Evolutionary conservation across 1,140 invertebrate species (phyloP).

Genomic region (Heliothis virescens): DNA sequence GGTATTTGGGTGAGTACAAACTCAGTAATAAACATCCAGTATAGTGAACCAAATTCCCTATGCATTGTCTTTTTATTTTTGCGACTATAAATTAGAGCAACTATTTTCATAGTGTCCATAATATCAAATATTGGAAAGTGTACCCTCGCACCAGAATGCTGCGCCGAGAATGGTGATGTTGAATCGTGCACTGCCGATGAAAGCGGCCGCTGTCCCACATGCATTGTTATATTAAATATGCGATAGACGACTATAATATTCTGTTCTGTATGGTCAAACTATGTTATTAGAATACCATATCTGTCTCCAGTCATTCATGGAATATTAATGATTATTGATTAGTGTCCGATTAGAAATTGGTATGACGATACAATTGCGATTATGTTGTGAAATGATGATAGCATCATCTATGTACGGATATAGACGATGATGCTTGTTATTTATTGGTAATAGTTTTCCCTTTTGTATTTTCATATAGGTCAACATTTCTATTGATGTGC

Average conservation of each 20-base stretch:
- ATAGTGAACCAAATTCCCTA: background rate
- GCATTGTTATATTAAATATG: constrained; percentile 67
- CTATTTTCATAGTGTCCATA: constrained; percentile 24
- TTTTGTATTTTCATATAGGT: background rate
- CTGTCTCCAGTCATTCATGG: constrained; percentile 33
- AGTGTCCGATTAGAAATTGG: constrained; percentile 42
- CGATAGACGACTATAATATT: constrained; percentile 54
- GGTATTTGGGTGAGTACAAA: no score
- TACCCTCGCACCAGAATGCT: constrained; percentile 54
- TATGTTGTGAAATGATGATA: constrained; percentile 32
- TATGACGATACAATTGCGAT: background rate
- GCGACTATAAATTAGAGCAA: background rate
- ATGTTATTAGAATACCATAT: constrained; percentile 53
- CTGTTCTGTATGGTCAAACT: constrained; percentile 50
- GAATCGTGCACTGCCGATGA: constrained; percentile 65
- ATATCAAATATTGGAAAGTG: constrained; percentile 57
- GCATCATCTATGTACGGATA: background rate
- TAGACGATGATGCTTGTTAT: background rate
- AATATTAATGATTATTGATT: constrained; percentile 47
- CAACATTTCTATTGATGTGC: background rate
- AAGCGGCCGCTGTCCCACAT: constrained; percentile 73
- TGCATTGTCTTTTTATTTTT: background rate
- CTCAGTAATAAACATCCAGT: background rate
- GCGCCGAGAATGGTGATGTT: constrained; percentile 63
- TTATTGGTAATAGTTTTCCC: background rate